A percentile compares a stretch with the other conserved stretches of the same genome.
Conservation (phyloP, 2,113 vertebrate genomes). For the Crocuta crocuta region DNA sequence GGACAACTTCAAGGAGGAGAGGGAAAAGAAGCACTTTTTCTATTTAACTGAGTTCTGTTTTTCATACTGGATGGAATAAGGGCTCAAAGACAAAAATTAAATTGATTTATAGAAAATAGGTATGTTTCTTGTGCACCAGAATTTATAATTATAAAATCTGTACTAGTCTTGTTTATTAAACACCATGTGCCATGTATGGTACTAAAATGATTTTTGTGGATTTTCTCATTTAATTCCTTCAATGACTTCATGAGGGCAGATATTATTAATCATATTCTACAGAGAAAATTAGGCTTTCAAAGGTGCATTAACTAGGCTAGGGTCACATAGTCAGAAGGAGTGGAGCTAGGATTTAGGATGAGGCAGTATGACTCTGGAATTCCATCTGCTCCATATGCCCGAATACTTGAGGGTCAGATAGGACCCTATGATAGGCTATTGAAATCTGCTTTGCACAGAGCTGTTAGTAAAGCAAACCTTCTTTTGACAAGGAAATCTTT, state of each 20-base stretch:
- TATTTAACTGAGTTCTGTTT: constrained; percentile 18
- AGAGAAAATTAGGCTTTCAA: background rate
- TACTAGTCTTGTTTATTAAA: background rate
- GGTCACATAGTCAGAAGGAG: background rate
- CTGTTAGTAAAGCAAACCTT: background rate
- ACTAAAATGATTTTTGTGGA: background rate
- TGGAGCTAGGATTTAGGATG: background rate
- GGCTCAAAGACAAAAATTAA: constrained; percentile 16
- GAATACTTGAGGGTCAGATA: background rate
- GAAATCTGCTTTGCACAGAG: background rate
- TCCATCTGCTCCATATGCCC: background rate
- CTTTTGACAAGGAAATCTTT: constrained; percentile 45
- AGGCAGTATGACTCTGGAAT: background rate
- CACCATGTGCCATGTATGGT: background rate
- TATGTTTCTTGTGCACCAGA: background rate
- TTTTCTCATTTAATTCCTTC: constrained; percentile 60
- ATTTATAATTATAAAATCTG: constrained; percentile 32
- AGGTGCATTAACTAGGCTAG: background rate
- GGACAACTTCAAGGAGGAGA: background rate
- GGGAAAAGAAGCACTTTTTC: background rate
- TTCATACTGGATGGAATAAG: background rate
- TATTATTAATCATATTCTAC: constrained; percentile 33
- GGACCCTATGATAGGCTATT: background rate
- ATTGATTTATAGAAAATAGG: constrained; percentile 12
- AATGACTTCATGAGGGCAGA: background rate